Evolutionary conservation across 2,888 invertebrate species (phyloP), one percentile per base, ranked within the genome.

Genomic region (Troides oblongomaculatus): DNA sequence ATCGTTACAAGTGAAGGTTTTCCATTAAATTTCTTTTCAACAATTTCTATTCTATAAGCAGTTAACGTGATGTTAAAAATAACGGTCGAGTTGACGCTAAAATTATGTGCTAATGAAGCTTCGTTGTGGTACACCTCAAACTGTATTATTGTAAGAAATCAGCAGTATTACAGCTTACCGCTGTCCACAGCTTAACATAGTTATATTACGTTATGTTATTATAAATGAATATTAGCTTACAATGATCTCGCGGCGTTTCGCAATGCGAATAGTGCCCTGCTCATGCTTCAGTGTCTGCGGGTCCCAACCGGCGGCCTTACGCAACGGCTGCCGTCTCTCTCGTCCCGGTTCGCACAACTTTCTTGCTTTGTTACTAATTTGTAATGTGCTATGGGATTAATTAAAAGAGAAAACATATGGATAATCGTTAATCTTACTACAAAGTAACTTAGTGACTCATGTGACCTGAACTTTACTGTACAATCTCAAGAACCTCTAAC

Each of bases 271-370:
- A 72, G 63, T 72, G 74, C 74, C 67, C 72, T 73, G 62, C 69
- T 72, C 62, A 62, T 64, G 71, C 72, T 76, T 73, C 46, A 72
- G 70, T 67, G 73, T 71, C 70, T 70, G 74, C 72, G 66, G 69
- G 71, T 72, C 73, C 74, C 72, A 74, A 73, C 72, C 64, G 73
- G 68, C 70, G 21, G 72, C 60, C 66, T 76, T 75, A 72, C 71
- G 76, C 76, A 76, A 76, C 68, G 25, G 21, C 67, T 66, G 62
- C 43, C 46, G 57, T 72, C 73, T 72, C 75, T 72, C 74, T 18
- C n/a, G 23, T 30, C 69, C 69, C 30, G 69, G 69, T 57, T 69
- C 61, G 25, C 57, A 30, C 43, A 62, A 57, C 64, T 65, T 65
- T 61, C 69, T 62, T 69, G 69, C 21, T 43, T 39, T 58, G 17